Percentiles rank a stretch among this genome's conserved stretches.
Conservation (phyloP, 2,113 vertebrate species). For the Zapus hudsonius region DNA sequence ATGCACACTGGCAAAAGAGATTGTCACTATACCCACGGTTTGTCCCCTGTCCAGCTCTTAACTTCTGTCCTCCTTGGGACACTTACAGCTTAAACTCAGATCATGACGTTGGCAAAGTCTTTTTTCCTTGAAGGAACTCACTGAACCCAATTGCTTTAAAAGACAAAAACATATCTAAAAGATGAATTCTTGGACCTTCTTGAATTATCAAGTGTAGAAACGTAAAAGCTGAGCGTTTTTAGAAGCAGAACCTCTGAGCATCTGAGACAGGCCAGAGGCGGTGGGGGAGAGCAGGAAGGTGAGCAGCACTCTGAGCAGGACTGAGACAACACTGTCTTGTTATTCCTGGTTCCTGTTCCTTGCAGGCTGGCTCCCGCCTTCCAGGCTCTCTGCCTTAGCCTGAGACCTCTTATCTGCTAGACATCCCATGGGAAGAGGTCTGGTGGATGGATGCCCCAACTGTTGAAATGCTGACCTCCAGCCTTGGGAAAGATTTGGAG, state of each 20-base stretch:
- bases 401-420: background rate
- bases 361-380: background rate
- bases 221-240: background rate
- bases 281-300: background rate
- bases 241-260: background rate
- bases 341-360: background rate
- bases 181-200: slow-evolving; percentile 24
- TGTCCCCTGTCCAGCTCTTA: slow-evolving; percentile 64
- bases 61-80: slow-evolving; percentile 64
- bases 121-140: slow-evolving; percentile 64
- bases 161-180: slow-evolving; percentile 40
- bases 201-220: background rate
- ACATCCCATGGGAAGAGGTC: background rate
- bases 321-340: rapidly evolving
- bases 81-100: slow-evolving; percentile 66
- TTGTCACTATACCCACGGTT: slow-evolving; percentile 82
- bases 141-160: slow-evolving; percentile 55
- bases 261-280: rapidly evolving
- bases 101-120: slow-evolving; percentile 60
- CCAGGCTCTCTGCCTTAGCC: background rate
- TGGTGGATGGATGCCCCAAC: background rate
- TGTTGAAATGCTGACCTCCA: background rate
- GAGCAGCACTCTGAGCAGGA: too few species aligned
- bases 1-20: slow-evolving; percentile 74
- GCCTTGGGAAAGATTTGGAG: background rate